A percentile compares a stretch with the other conserved stretches of the same genome.
phyloP scores from a whole-genome alignment of 2,888 invertebrate species.

The Orthosia cruda region DNA sequence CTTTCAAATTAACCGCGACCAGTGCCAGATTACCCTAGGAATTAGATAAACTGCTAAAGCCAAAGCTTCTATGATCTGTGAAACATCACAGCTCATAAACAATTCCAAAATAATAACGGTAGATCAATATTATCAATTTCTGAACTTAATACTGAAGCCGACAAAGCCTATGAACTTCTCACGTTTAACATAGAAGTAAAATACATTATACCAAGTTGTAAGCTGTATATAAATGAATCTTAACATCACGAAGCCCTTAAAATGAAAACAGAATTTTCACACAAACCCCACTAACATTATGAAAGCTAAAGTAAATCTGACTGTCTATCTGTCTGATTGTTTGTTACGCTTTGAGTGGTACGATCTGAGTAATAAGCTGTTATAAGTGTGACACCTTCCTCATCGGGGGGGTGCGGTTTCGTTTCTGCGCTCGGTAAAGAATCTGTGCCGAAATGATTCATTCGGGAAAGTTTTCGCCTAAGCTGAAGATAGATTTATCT shows the following conservation, averaged over 20 bases:
- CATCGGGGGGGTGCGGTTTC: too few relatives aligned
- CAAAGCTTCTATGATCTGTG: neutral
- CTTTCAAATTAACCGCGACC: too few relatives aligned
- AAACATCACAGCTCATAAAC: neutral
- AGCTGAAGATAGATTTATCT: too few relatives aligned
- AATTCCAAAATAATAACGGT: neutral
- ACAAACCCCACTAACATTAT: neutral
- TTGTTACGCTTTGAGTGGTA: too few relatives aligned
- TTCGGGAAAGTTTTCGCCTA: too few relatives aligned
- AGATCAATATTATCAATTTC: neutral
- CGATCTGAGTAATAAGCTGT: too few relatives aligned
- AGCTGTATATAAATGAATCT: neutral
- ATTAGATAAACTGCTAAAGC: neutral
- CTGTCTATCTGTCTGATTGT: too few relatives aligned
- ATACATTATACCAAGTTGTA: neutral
- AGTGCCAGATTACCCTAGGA: too few relatives aligned
- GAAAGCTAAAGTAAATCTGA: too few relatives aligned
- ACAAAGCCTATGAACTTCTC: neutral
- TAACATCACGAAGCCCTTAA: neutral
- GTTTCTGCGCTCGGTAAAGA: too few relatives aligned
- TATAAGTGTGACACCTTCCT: too few relatives aligned
- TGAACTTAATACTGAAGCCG: conserved; percentile 1
- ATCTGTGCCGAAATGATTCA: too few relatives aligned
- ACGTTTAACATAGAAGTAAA: neutral
- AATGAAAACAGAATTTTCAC: conserved; percentile 3